Percentiles rank a stretch among this genome's conserved stretches.
Conservation (phyloP, 2,113 vertebrate genomes). For the Microtus pennsylvanicus region DNA sequence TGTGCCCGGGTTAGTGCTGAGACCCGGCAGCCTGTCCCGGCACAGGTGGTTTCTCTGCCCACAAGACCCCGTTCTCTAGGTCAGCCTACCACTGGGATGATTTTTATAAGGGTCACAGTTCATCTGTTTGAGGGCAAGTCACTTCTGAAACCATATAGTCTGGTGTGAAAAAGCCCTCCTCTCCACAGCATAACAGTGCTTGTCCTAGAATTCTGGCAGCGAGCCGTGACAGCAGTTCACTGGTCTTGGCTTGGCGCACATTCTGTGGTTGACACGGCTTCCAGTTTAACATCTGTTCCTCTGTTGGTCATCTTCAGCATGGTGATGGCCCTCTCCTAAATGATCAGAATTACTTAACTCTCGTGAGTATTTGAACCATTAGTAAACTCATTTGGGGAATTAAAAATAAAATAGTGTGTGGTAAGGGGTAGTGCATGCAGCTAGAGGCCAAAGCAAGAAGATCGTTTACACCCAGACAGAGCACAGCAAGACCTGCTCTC, state of each 20-base stretch:
- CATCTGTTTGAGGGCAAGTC: neutral
- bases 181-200: neutral
- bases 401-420: neutral
- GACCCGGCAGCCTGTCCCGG: neutral
- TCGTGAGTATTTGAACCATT: neutral
- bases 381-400: neutral
- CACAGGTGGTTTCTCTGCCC: neutral
- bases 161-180: neutral
- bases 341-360: neutral
- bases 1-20: neutral
- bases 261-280: rapidly evolving
- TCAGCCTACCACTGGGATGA: neutral
- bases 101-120: neutral
- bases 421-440: too few relatives aligned
- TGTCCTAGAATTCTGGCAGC: neutral
- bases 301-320: neutral
- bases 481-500: neutral
- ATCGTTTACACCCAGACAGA: neutral
- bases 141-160: neutral
- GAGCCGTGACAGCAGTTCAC: rapidly evolving
- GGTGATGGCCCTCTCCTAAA: neutral
- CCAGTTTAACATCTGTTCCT: neutral
- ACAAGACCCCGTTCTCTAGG: neutral
- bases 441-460: neutral
- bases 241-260: too few relatives aligned